Conservation (phyloP, 2,797 vertebrate species). For the Chrosomus eos region DNA sequence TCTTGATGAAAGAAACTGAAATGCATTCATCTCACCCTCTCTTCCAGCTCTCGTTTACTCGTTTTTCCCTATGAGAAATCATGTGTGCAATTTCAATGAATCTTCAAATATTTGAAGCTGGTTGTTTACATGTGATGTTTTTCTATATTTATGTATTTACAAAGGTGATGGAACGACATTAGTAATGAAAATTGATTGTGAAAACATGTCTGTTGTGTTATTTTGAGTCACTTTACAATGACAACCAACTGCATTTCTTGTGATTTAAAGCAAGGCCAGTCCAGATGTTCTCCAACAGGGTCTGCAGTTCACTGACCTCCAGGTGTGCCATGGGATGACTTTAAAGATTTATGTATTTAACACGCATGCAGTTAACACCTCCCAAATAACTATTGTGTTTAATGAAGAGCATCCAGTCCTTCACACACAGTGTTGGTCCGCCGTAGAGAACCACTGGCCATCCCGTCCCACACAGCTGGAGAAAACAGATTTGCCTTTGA, state of each 20-base stretch:
- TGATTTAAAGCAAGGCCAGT: neutral
- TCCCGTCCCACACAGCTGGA: neutral
- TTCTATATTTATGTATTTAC: conserved; percentile 21
- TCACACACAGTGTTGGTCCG: neutral
- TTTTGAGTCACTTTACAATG: neutral
- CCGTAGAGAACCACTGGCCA: neutral
- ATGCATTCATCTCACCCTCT: neutral
- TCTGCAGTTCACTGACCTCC: neutral
- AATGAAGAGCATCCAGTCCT: neutral
- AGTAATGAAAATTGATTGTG: conserved; percentile 1
- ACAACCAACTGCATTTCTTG: neutral
- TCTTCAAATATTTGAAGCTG: conserved; percentile 8
- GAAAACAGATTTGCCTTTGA: neutral
- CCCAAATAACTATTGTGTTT: neutral
- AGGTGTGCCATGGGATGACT: neutral
- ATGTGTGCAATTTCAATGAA: conserved; percentile 24
- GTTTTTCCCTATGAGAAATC: conserved; percentile 28
- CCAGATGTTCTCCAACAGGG: neutral
- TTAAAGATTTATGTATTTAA: neutral
- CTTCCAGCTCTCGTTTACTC: neutral
- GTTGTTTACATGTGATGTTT: conserved; percentile 17
- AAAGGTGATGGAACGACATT: conserved; percentile 10
- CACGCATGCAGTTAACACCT: neutral
- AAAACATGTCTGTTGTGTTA: neutral
- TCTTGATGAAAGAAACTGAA: conserved; percentile 18